Evolutionary conservation across 1,140 invertebrate species (phyloP).

Genomic region (Octopus sinensis): DNA sequence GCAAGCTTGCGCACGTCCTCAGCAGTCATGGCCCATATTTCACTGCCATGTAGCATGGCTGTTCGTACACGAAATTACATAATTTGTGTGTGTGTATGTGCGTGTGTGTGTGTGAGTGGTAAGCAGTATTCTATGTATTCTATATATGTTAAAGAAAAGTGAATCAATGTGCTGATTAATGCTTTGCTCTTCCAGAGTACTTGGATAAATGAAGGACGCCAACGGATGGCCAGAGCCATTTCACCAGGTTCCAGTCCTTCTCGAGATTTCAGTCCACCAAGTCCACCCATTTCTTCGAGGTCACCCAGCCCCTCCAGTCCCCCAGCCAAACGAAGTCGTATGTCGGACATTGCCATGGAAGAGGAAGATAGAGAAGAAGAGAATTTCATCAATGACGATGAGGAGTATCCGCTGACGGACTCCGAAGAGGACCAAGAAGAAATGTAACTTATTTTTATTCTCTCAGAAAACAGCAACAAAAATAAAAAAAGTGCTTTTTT

Average conservation of each 20-base stretch:
- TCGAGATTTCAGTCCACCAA: constrained; percentile 19
- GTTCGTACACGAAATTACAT: not conserved
- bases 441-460: no score
- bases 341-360: constrained; percentile 26
- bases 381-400: not conserved
- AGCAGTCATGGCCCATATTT: no score
- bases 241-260: constrained; percentile 73
- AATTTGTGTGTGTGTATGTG: not conserved
- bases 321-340: constrained; percentile 36
- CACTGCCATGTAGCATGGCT: not conserved
- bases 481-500: no score
- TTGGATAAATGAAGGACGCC: constrained; percentile 88
- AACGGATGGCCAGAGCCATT: constrained; percentile 80
- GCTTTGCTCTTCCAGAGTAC: constrained; percentile 61
- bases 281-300: constrained; percentile 21
- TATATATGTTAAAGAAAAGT: not conserved
- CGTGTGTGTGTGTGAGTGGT: not conserved
- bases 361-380: not conserved
- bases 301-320: constrained; percentile 30
- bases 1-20: no score
- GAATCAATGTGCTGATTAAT: constrained; percentile 16
- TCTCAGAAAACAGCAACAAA: no score
- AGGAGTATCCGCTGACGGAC: constrained; percentile 5
- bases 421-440: constrained; percentile 8
- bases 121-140: not conserved